Evolutionary conservation across 2,888 invertebrate species (phyloP).

Genomic region (Eudasyphora cyanicolor): DNA sequence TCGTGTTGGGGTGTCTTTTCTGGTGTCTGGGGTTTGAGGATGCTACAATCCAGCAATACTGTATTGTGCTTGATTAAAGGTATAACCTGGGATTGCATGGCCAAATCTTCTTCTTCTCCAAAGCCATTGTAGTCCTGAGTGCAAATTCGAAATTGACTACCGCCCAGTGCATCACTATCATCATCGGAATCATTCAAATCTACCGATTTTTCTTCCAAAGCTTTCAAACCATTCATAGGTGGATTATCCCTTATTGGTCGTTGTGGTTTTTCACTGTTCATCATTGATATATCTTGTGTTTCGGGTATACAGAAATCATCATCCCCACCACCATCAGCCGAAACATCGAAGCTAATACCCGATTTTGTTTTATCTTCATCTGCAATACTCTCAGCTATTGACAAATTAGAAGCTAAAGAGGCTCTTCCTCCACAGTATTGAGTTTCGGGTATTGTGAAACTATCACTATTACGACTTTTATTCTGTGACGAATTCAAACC

Average conservation of each 20-base stretch:
- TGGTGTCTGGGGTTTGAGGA: background rate
- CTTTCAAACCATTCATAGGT: background rate
- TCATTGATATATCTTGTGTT: constrained; percentile 69
- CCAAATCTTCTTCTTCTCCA: constrained; percentile 49
- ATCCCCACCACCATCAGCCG: constrained; percentile 61
- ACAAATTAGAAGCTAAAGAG: constrained; percentile 35
- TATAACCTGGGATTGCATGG: constrained; percentile 62
- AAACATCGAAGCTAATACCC: constrained; percentile 32
- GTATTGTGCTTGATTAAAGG: constrained; percentile 60
- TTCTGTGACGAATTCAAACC: constrained; percentile 15
- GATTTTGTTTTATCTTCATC: constrained; percentile 34
- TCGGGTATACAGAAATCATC: constrained; percentile 72
- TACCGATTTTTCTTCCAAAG: constrained; percentile 37
- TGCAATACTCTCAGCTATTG: constrained; percentile 59
- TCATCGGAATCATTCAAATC: constrained; percentile 42
- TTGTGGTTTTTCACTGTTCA: background rate
- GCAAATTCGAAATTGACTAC: constrained; percentile 69
- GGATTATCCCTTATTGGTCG: background rate
- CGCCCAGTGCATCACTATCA: constrained; percentile 17
- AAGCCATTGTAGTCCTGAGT: constrained; percentile 71
- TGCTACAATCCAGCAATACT: constrained; percentile 45
- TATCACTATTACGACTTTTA: constrained; percentile 58
- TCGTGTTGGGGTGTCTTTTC: background rate
- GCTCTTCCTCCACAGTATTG: constrained; percentile 58
- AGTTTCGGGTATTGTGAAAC: constrained; percentile 70